Evolutionary conservation across 2,797 vertebrate genomes (phyloP).

Genomic region (Sebastes dallii): DNA sequence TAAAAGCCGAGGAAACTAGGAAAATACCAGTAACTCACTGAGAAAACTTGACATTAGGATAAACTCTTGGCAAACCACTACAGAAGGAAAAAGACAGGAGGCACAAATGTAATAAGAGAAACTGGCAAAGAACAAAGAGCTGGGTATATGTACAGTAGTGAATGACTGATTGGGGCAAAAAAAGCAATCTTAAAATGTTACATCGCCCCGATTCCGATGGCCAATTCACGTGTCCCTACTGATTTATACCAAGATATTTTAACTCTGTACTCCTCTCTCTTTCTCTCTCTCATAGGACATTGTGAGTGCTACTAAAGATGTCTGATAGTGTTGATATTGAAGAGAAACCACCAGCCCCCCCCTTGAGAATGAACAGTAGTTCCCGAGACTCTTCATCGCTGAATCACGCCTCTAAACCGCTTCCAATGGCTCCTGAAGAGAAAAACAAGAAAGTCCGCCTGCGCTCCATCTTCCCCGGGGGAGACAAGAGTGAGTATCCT

Average conservation of each 20-base stretch:
- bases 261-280: constrained; percentile 4
- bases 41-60: background rate
- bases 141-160: background rate
- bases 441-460: constrained; percentile 99
- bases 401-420: constrained; percentile 96
- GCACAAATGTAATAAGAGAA: background rate
- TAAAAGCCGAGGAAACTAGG: background rate
- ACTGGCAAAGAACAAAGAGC: background rate
- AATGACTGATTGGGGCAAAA: background rate
- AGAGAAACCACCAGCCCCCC: constrained; percentile 98
- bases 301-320: constrained; percentile 96
- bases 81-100: background rate
- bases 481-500: constrained; percentile 94
- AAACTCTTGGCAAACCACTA: background rate
- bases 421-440: constrained; percentile 99
- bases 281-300: constrained; percentile 79
- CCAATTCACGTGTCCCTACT: background rate
- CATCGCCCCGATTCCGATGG: background rate
- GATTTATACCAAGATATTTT: background rate
- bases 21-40: background rate
- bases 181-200: background rate
- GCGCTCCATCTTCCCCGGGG: constrained; percentile 98
- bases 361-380: constrained; percentile 99
- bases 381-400: constrained; percentile 94
- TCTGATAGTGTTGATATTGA: constrained; percentile 97